phyloP scores from a whole-genome alignment of 2,888 invertebrate genomes.

The Apamea anceps region DNA sequence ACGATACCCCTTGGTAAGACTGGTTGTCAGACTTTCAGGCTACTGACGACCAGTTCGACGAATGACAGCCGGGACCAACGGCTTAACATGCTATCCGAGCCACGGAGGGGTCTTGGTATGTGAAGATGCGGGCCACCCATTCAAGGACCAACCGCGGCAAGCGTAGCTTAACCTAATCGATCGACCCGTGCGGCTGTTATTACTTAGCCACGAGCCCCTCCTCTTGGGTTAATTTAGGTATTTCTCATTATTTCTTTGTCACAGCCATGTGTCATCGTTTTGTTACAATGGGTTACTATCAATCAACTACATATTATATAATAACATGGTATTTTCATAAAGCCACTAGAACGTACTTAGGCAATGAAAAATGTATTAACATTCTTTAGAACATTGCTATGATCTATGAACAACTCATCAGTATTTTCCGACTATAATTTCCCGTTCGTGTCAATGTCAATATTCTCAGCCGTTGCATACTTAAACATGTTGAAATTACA shows the following conservation, averaged over 20 bases:
- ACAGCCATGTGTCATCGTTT: background rate
- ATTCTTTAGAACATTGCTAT: constrained; percentile 2
- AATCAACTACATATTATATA: background rate
- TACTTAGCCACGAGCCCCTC: too few species aligned
- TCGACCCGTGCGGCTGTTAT: too few species aligned
- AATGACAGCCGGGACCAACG: too few species aligned
- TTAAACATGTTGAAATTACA: constrained; percentile 5
- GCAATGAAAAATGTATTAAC: background rate
- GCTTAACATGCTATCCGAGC: too few species aligned
- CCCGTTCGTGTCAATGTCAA: constrained; percentile 22
- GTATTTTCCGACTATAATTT: constrained; percentile 26
- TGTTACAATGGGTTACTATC: background rate
- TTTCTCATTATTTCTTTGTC: background rate
- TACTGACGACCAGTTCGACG: too few species aligned
- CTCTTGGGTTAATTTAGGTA: background rate
- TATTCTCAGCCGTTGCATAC: constrained; percentile 1
- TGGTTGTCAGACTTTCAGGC: too few species aligned
- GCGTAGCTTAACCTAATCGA: too few species aligned
- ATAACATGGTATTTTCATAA: background rate
- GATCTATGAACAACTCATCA: background rate
- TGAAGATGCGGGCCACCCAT: too few species aligned
- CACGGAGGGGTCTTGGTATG: too few species aligned
- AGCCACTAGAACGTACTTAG: background rate
- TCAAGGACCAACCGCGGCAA: too few species aligned
- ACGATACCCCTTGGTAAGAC: too few species aligned